A percentile compares a stretch with the other conserved stretches of the same genome.
These are phyloP conservation scores for Maccullochella peelii DNA, from an alignment of 2,113 vertebrate genomes.

Conservation along the genomic window DNA sequence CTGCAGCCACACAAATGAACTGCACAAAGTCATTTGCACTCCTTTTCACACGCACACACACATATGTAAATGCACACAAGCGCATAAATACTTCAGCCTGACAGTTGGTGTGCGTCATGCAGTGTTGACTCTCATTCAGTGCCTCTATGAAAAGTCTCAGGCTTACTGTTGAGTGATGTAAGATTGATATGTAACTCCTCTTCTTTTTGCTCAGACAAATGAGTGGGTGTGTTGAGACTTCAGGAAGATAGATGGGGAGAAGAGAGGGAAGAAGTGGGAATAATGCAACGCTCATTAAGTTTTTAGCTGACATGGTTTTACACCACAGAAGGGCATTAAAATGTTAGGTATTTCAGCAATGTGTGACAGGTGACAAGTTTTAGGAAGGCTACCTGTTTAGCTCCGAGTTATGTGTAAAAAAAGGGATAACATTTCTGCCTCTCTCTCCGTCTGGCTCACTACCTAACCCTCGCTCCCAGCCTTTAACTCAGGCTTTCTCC, in stretches of 20 bases:
- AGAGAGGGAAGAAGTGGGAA: constrained; percentile 43
- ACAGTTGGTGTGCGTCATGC: constrained; percentile 80
- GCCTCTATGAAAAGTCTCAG: constrained; percentile 74
- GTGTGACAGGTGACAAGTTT: constrained; percentile 35
- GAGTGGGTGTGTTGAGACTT: constrained; percentile 78
- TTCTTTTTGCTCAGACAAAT: constrained; percentile 75
- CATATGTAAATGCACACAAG: constrained; percentile 14
- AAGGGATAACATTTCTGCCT: neutral
- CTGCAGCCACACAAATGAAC: neutral
- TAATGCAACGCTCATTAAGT: constrained; percentile 22
- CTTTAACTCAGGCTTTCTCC: constrained; percentile 22
- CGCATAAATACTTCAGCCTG: constrained; percentile 46
- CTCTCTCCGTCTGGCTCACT: neutral
- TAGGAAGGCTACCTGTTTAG: constrained; percentile 1
- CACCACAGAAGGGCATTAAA: neutral
- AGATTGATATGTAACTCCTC: constrained; percentile 80
- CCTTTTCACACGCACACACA: neutral
- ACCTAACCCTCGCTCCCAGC: neutral
- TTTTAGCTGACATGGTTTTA: neutral
- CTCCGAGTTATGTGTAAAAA: neutral
- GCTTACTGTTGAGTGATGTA: constrained; percentile 80
- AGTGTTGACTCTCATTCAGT: constrained; percentile 72
- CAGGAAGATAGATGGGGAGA: constrained; percentile 56
- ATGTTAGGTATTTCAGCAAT: constrained; percentile 3
- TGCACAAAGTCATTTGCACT: constrained; percentile 18